Evolutionary conservation across 2,113 vertebrate species (phyloP), one percentile per base, ranked within the genome.

Genomic region (Halcyon senegalensis): DNA sequence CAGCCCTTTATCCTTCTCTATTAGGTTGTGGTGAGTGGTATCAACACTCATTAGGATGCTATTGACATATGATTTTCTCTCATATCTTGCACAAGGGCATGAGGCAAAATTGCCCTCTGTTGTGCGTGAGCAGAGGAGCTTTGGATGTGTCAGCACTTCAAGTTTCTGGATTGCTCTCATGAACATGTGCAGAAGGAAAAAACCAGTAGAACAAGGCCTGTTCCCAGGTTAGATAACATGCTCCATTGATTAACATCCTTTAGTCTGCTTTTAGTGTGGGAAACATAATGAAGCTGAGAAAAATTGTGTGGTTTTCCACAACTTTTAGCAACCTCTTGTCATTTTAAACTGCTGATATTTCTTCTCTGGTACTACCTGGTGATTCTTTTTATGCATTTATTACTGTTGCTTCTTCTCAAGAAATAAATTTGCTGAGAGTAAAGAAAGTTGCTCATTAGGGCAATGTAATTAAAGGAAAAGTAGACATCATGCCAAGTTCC

Each of bases 381-480:
- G 86, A 83, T 81, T 48, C 82, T 92, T 93, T 94, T 69, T 73
- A 63, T 9, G 13, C 72, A 44, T 93, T 94, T 96, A 95, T 97
- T 98, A 87, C 83, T 83, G 66, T 91, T 93, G 67, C 81, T 94
- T 68, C 69, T 96, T 95, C 93, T 96, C 84, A 96, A 95, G 91
- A 95, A 97, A 90, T 87, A 82, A 94, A 92, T 97, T 96, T 96
- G 76, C 92, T 95, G 90, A 81, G 75, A 90, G 79, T 91, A 92
- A 85, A 67, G 95, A 77, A 97, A 96, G 86, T 93, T 94, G 85
- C 94, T 98, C 93, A 92, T 98, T 97, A 94, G 85, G 81, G 96
- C 92, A 96, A 96, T 96, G 83, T 97, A 98, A 98, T 98, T 97
- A 98, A 97, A 95, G 87, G 66, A 91, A 94, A 98, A 97, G 89